phyloP scores from a whole-genome alignment of 1,140 invertebrate species.

The Batillaria attramentaria region DNA sequence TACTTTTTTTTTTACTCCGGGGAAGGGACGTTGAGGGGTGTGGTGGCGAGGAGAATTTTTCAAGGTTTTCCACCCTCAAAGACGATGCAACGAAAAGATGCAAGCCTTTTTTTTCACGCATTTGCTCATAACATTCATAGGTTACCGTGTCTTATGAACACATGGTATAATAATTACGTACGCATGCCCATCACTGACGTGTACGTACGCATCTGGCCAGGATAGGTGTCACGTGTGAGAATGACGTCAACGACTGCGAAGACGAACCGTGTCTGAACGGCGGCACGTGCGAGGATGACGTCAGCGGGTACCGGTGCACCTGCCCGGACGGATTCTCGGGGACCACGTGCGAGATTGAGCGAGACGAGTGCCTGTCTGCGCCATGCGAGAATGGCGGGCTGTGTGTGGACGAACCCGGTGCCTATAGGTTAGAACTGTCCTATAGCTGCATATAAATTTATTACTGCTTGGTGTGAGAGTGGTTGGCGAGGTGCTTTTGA shows the following conservation, averaged over 20 bases:
- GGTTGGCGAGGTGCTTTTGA: no score
- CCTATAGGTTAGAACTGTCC: constrained; percentile 53
- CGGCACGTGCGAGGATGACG: constrained; percentile 85
- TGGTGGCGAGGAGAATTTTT: no score
- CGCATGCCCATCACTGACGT: neutral
- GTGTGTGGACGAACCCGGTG: constrained; percentile 74
- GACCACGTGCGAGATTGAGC: constrained; percentile 62
- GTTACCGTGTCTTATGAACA: no score
- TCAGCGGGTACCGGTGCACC: constrained; percentile 56
- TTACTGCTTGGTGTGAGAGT: no score
- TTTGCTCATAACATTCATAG: no score
- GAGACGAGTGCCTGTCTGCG: constrained; percentile 56
- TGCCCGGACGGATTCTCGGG: constrained; percentile 70
- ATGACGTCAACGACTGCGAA: constrained; percentile 52
- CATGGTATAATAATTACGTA: no score
- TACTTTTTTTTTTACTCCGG: no score
- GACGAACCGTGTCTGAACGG: constrained; percentile 88
- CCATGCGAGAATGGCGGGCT: constrained; percentile 80
- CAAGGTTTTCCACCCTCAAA: no score
- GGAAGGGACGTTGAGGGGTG: no score
- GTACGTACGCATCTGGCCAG: constrained; percentile 10
- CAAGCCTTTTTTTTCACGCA: no score
- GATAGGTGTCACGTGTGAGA: constrained; percentile 42
- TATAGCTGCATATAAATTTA: no score
- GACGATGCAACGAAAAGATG: no score